Conservation (phyloP, 2,113 vertebrate genomes). For the Rutilus rutilus region DNA sequence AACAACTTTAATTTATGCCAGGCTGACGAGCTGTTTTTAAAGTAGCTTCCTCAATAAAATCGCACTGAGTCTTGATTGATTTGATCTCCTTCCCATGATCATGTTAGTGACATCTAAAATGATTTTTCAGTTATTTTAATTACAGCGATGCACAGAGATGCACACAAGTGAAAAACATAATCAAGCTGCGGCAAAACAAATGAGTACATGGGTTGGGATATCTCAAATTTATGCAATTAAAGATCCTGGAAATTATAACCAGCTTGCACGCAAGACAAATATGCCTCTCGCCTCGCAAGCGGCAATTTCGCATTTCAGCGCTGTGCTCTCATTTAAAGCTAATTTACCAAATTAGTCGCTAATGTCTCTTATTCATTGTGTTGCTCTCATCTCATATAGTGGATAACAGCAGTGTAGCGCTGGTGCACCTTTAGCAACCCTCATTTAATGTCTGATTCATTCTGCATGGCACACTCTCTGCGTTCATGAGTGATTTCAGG, state of each 20-base stretch:
- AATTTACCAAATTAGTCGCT: conserved; percentile 41
- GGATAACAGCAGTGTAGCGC: background rate
- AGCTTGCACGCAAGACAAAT: conserved; percentile 16
- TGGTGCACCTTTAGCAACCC: conserved; percentile 40
- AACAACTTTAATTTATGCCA: background rate
- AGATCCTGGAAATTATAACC: conserved; percentile 40
- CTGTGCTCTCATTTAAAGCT: conserved; percentile 49
- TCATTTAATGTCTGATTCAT: conserved; percentile 14
- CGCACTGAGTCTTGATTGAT: background rate
- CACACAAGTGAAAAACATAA: conserved; percentile 32
- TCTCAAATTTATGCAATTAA: conserved; percentile 48
- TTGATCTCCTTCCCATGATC: conserved; percentile 12
- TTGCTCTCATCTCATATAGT: conserved; percentile 44
- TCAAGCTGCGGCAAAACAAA: conserved; percentile 33
- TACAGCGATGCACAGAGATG: conserved; percentile 7
- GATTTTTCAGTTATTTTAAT: conserved; percentile 32
- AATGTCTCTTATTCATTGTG: conserved; percentile 20
- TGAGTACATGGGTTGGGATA: conserved; percentile 33
- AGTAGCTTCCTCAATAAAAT: background rate
- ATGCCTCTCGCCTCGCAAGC: background rate
- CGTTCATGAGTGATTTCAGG: background rate
- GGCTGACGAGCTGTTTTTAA: background rate
- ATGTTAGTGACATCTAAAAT: conserved; percentile 12
- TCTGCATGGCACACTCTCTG: background rate
- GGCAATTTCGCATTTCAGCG: conserved; percentile 29